Evolutionary conservation across 2,113 vertebrate genomes (phyloP).

Genomic region (Ciconia stormi): DNA sequence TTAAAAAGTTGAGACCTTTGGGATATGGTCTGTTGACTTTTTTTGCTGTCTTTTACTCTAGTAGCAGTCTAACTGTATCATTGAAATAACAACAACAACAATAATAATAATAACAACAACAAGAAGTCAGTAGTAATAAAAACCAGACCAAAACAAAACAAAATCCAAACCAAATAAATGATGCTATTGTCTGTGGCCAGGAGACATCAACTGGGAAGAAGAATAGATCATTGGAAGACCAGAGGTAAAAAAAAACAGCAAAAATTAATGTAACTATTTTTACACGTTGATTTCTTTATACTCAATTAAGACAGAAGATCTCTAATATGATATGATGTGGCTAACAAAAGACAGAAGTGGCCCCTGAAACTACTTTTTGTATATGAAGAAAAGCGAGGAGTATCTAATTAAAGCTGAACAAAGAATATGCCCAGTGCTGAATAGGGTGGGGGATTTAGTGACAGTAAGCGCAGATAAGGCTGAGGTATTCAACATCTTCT

Average conservation of each 20-base stretch:
- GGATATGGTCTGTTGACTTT: not conserved
- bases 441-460: accelerated
- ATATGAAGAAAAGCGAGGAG: not conserved
- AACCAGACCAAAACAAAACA: not conserved
- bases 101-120: too few species aligned
- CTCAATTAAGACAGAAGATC: not conserved
- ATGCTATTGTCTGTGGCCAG: not conserved
- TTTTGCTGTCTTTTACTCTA: not conserved
- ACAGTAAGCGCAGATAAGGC: not conserved
- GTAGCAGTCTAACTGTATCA: not conserved
- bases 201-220: not conserved
- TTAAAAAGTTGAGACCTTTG: not conserved
- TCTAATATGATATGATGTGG: not conserved
- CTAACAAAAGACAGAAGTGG: not conserved
- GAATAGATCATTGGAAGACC: not conserved
- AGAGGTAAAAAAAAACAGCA: not conserved
- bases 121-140: not conserved
- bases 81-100: not conserved
- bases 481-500: not conserved
- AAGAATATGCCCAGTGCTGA: not conserved
- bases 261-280: not conserved
- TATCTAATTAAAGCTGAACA: not conserved
- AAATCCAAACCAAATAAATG: not conserved
- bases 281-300: not conserved
- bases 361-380: not conserved